A percentile compares a stretch with the other conserved stretches of the same genome.
These are phyloP conservation scores for Pachyramphus minor DNA, from an alignment of 2,113 vertebrate species.

Conservation along the genomic window DNA sequence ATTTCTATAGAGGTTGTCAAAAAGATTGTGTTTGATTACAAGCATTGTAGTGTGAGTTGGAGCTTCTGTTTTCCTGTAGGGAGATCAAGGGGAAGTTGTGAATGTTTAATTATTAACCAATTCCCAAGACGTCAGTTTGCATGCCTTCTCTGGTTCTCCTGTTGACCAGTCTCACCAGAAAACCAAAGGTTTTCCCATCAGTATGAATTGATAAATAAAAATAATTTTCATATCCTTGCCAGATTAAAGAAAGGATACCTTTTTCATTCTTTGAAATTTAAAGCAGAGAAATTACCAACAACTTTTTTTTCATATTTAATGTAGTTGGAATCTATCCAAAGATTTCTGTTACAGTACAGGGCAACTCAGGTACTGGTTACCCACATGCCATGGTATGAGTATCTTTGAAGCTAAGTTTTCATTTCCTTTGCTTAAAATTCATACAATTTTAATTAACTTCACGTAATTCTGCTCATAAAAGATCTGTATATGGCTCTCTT, in stretches of 20 bases:
- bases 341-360: not conserved
- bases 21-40: not conserved
- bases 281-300: not conserved
- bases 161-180: not conserved
- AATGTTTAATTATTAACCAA: not conserved
- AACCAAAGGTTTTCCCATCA: not conserved
- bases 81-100: not conserved
- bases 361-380: not conserved
- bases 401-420: not conserved
- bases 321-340: not conserved
- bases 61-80: not conserved
- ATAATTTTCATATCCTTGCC: not conserved
- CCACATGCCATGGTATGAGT: not conserved
- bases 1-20: not conserved
- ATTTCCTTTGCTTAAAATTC: not conserved
- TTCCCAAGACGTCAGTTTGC: not conserved
- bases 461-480: not conserved
- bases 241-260: not conserved
- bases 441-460: not conserved
- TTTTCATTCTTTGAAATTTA: not conserved
- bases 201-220: not conserved
- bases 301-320: not conserved
- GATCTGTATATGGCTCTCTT: not conserved
- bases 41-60: not conserved
- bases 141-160: not conserved